phyloP scores from a whole-genome alignment of 2,797 vertebrate genomes.

The Pangasius mekongensis region DNA sequence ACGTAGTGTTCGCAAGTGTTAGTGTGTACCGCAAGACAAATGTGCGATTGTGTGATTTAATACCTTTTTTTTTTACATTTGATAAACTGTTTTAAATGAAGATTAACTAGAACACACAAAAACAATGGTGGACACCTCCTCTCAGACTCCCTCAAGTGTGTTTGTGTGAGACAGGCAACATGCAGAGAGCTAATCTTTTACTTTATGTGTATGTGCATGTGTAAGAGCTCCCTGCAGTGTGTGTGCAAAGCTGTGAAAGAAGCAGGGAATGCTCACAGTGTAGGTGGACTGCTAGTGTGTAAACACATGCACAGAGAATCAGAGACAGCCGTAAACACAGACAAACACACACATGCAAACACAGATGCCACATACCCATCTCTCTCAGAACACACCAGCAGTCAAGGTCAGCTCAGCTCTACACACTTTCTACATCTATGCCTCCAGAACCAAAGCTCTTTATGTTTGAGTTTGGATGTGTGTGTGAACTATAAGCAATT shows the following conservation, averaged over 20 bases:
- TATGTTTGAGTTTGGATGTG: not conserved
- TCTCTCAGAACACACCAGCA: not conserved
- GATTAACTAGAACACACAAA: not conserved
- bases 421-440: not conserved
- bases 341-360: slow-evolving; percentile 13
- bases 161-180: not conserved
- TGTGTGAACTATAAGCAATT: not conserved
- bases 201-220: not conserved
- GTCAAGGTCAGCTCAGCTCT: slow-evolving; percentile 15
- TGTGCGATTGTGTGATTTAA: not conserved
- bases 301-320: slow-evolving; percentile 14
- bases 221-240: slow-evolving; percentile 30
- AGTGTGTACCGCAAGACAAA: not conserved
- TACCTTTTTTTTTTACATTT: not conserved
- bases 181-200: not conserved
- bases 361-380: slow-evolving; percentile 1
- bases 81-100: not conserved
- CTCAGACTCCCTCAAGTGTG: not conserved
- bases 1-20: not conserved
- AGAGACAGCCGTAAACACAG: not conserved
- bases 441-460: not conserved
- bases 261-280: slow-evolving; percentile 5
- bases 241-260: not conserved
- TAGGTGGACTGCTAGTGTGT: slow-evolving; percentile 8
- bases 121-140: not conserved